Conservation (phyloP, 2,113 vertebrate genomes). For the Caretta caretta region DNA sequence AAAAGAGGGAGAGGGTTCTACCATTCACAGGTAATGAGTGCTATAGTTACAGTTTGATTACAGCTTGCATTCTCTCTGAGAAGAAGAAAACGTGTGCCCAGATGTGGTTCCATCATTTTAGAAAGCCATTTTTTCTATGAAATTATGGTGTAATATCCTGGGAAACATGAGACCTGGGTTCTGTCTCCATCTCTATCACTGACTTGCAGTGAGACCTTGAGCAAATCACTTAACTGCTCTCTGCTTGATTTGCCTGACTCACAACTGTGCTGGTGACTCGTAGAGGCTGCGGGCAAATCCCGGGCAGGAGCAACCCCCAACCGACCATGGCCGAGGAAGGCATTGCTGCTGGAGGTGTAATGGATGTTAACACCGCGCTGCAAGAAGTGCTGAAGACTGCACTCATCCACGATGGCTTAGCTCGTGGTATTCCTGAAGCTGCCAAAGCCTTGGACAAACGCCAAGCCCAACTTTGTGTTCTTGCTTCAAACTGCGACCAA, state of each 20-base stretch:
- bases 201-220: conserved; percentile 67
- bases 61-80: background rate
- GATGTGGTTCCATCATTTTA: conserved; percentile 43
- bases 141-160: conserved; percentile 47
- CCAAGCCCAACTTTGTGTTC: conserved; percentile 97
- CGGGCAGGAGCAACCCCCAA: no score
- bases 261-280: background rate
- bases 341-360: conserved; percentile 98
- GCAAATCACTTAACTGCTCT: conserved; percentile 61
- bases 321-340: conserved; percentile 18
- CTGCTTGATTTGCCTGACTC: conserved; percentile 56
- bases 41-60: accelerated
- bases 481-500: conserved; percentile 97
- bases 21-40: background rate
- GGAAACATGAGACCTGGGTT: conserved; percentile 47
- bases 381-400: conserved; percentile 99
- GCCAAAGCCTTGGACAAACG: conserved; percentile 99
- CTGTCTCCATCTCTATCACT: conserved; percentile 67
- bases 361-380: conserved; percentile 98
- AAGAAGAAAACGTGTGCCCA: conserved; percentile 37
- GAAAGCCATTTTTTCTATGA: conserved; percentile 45
- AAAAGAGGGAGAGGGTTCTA: background rate
- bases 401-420: conserved; percentile 96
- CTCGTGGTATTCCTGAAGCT: conserved; percentile 96
- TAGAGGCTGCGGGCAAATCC: no score